These are phyloP conservation scores for Danionella dracula DNA, from an alignment of 2,797 vertebrate species.

Conservation along the genomic window DNA sequence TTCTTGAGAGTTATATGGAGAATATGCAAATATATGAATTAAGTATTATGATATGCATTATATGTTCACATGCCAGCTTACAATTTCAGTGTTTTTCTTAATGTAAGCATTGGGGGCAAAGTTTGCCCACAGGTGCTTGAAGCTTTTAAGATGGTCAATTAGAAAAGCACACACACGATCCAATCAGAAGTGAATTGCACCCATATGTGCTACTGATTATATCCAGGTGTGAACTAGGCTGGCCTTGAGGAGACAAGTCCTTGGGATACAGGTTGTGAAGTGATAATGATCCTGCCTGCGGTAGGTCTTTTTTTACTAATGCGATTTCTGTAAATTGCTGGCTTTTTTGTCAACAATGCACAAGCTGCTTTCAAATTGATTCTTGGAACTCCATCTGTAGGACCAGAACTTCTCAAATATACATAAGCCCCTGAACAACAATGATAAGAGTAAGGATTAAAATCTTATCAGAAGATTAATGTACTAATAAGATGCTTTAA, in stretches of 20 bases:
- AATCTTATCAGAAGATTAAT: too few relatives aligned
- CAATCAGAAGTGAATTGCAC: conserved; percentile 1
- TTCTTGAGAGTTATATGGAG: too few relatives aligned
- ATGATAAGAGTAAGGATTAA: too few relatives aligned
- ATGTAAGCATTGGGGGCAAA: not conserved
- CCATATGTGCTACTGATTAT: conserved; percentile 14
- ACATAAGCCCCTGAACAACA: not conserved
- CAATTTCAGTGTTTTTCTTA: conserved; percentile 11
- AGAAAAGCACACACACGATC: conserved; percentile 12
- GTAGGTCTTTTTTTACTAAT: conserved; percentile 22
- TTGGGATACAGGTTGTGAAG: conserved; percentile 3
- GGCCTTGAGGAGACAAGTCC: conserved; percentile 6
- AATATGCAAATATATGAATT: too few relatives aligned
- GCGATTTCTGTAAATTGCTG: not conserved
- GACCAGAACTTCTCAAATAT: not conserved
- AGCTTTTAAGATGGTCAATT: not conserved
- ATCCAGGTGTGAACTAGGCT: conserved; percentile 12
- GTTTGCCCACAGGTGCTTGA: conserved; percentile 2
- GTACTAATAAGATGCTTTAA: conserved; percentile 1
- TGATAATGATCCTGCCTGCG: not conserved
- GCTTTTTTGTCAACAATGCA: not conserved
- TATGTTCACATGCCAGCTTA: too few relatives aligned
- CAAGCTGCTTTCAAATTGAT: not conserved
- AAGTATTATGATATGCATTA: too few relatives aligned
- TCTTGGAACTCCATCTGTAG: not conserved